Base-by-base conservation (phyloP, 1,140 invertebrate species). In the Leptonema lineaticorne region DNA sequence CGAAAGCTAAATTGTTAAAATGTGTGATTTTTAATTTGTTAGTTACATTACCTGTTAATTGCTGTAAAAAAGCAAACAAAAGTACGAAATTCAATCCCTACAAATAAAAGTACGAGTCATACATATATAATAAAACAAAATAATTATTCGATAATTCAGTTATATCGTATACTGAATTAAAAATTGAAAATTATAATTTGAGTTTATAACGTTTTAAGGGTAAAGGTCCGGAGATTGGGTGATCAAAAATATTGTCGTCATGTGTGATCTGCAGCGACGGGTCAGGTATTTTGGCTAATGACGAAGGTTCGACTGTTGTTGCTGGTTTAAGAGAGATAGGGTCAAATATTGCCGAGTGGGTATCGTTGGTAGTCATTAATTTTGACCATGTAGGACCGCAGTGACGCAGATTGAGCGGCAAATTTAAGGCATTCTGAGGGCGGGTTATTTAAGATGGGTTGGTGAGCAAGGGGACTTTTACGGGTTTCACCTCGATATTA, bases 221-320 rank as follows among this genome's bases (percentile, higher is more conserved):
- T 11, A 41, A 41, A 41, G 37, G 9, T 14, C 2, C 9, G 37
- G 11, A 33, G 30, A 33, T 33, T 33, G 37, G 2, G 11, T 33
- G 30, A 33, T 33, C 5, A 33, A 33, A 6, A 33, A 33, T 33
- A 33, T 33, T 33, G 30, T 33, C 30, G 11, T 33, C 11, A 11
- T 41, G 37, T 41, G 37, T 41, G 37, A 41, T 41, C 37, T 41
- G 37, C 37, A 11, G 37, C 37, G 37, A 41, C 71, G 67, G 63
- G 74, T 63, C 72, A 33, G 69, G 73, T 70, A 74, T 70, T 69
- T 69, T 65, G 70, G 65, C 66, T 72, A 74, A 69, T 73, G 64
- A 71, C 68, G 69, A 65, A 28, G 67, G 72, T 77, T 78, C 76
- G 75, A 74, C 71, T 70, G 70, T 75, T 74, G 72, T 72, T 72